Conservation (phyloP, 1,140 invertebrate genomes). For the Camponotus floridanus region DNA sequence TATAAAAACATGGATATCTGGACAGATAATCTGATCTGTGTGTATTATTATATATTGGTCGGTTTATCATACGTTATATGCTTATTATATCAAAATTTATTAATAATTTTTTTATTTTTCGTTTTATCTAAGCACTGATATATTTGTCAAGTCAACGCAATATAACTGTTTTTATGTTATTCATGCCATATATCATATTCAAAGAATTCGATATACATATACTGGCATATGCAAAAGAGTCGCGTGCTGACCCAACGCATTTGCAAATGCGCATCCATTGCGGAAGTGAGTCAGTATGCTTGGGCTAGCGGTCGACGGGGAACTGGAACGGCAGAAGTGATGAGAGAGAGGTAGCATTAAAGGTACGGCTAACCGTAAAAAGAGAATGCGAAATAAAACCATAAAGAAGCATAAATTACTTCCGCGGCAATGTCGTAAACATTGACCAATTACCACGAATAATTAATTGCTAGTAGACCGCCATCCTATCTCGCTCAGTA, state of each 20-base stretch:
- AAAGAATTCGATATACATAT: slow-evolving; percentile 27
- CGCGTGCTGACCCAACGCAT: slow-evolving; percentile 19
- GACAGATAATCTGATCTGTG: not conserved
- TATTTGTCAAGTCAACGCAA: not conserved
- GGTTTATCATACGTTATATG: not conserved
- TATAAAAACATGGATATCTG: not conserved
- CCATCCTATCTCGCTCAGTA: slow-evolving; percentile 4
- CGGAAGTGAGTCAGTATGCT: slow-evolving; percentile 44
- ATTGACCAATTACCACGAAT: slow-evolving; percentile 67
- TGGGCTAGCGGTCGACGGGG: slow-evolving; percentile 12
- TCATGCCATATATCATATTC: not conserved
- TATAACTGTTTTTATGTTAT: not conserved
- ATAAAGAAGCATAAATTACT: slow-evolving; percentile 57
- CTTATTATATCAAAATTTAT: not conserved
- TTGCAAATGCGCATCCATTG: slow-evolving; percentile 55
- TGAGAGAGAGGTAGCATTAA: slow-evolving; percentile 17
- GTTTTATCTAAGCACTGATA: not conserved
- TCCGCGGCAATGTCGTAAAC: slow-evolving; percentile 55
- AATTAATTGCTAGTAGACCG: slow-evolving; percentile 52
- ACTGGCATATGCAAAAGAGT: slow-evolving; percentile 20
- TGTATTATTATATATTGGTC: not conserved
- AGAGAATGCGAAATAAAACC: slow-evolving; percentile 12
- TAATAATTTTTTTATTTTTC: not conserved
- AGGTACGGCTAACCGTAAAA: slow-evolving; percentile 5
- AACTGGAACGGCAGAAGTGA: not conserved